phyloP scores from a whole-genome alignment of 2,113 vertebrate genomes.

The Rhinoderma darwinii region DNA sequence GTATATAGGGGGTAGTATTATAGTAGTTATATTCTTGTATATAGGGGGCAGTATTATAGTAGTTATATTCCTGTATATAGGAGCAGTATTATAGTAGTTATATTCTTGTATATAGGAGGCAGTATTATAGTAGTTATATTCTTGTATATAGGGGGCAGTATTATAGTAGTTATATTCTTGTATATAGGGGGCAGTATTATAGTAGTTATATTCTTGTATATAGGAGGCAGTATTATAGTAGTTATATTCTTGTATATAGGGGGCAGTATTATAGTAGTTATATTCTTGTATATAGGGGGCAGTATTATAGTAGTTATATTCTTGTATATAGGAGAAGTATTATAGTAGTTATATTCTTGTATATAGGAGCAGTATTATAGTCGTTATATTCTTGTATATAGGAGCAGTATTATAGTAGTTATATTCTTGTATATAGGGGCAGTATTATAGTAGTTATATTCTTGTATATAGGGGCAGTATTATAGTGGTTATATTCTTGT shows the following conservation, averaged over 20 bases:
- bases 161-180: conserved; percentile 64
- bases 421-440: not conserved
- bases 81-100: not conserved
- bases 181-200: conserved; percentile 33
- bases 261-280: not conserved
- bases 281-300: not conserved
- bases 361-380: not conserved
- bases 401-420: not conserved
- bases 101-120: not conserved
- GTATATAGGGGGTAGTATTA: not conserved
- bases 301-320: not conserved
- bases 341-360: not conserved
- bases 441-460: conserved; percentile 4
- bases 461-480: not conserved
- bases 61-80: not conserved
- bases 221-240: not conserved
- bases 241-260: not conserved
- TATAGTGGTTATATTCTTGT: not conserved
- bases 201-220: not conserved
- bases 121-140: not conserved
- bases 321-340: not conserved
- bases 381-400: not conserved
- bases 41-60: not conserved
- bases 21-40: not conserved
- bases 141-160: not conserved